phyloP scores from a whole-genome alignment of 2,797 vertebrate genomes.

The Notolepis coatsorum region DNA sequence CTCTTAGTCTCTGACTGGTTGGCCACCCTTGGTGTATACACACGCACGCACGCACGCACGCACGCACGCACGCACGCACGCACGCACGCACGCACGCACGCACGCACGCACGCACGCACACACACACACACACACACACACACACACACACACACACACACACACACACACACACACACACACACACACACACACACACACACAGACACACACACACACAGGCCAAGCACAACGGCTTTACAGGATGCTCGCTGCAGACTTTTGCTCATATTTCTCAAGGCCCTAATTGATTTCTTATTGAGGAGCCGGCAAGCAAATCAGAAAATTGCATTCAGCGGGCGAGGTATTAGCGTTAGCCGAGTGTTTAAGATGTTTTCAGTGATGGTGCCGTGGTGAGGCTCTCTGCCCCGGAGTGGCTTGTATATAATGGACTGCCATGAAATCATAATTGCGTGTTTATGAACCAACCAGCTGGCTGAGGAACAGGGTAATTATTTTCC shows the following conservation, averaged over 20 bases:
- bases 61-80: no score
- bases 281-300: conserved; percentile 95
- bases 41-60: no score
- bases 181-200: no score
- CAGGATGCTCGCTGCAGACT: conserved; percentile 88
- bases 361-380: conserved; percentile 77
- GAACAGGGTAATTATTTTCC: conserved; percentile 83
- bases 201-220: no score
- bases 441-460: conserved; percentile 85
- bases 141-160: no score
- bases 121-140: no score
- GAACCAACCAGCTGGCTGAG: conserved; percentile 83
- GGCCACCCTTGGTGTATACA: no score
- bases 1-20: no score
- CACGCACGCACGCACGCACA: no score
- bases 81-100: no score
- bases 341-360: conserved; percentile 73
- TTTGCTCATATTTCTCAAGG: conserved; percentile 85
- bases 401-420: conserved; percentile 76
- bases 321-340: conserved; percentile 87
- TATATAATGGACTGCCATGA: conserved; percentile 81
- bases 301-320: conserved; percentile 92
- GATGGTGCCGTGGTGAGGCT: conserved; percentile 65
- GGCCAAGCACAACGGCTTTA: conserved; percentile 78
- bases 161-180: no score